Evolutionary conservation across 2,888 invertebrate genomes (phyloP).

Genomic region (Falcaria lacertinaria): DNA sequence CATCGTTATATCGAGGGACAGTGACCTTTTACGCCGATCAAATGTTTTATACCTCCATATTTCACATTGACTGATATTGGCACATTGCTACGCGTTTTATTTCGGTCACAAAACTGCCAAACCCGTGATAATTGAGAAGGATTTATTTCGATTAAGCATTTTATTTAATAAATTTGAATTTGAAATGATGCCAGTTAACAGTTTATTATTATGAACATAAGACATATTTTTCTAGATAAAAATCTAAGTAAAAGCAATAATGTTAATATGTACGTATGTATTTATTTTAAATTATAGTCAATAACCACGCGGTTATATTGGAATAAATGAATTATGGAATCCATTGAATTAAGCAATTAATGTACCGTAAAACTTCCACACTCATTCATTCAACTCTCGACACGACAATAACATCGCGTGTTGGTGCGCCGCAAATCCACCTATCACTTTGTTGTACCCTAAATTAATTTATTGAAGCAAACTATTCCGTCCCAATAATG

Average conservation of each 20-base stretch:
- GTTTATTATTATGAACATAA: too few species aligned
- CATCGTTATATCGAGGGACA: conserved; percentile 5
- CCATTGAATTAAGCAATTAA: background rate
- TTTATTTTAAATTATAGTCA: too few species aligned
- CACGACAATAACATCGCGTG: conserved; percentile 5
- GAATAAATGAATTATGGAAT: background rate
- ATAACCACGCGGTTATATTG: too few species aligned
- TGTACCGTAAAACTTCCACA: conserved; percentile 16
- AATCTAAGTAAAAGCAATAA: too few species aligned
- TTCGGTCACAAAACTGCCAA: background rate
- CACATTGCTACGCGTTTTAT: background rate
- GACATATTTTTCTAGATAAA: too few species aligned
- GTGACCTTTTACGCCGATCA: conserved; percentile 4
- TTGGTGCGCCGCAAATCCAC: conserved; percentile 21
- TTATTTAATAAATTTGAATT: too few species aligned
- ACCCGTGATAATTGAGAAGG: background rate
- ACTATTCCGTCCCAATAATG: background rate
- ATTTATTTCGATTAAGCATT: too few species aligned
- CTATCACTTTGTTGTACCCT: conserved; percentile 1
- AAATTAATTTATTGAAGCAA: background rate
- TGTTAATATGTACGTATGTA: too few species aligned
- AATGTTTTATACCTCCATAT: conserved; percentile 3
- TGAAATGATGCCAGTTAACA: too few species aligned
- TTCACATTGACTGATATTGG: conserved; percentile 2
- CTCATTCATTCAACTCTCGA: conserved; percentile 17